phyloP scores from a whole-genome alignment of 2,888 invertebrate species.

The Kryphioiulus occultus region DNA sequence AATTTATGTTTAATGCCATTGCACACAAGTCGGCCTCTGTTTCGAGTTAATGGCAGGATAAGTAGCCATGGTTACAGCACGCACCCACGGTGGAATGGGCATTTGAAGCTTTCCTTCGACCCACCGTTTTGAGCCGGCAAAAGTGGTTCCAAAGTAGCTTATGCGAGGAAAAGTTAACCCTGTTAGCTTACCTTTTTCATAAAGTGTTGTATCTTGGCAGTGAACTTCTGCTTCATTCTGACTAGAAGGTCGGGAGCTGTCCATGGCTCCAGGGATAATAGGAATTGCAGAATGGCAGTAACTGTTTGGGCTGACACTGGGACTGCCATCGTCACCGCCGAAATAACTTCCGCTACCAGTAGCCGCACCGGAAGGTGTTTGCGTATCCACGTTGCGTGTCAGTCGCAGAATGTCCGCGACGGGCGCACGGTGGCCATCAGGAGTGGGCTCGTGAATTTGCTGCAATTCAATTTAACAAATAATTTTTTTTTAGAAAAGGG shows the following conservation, averaged over 20 bases:
- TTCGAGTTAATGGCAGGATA: neutral
- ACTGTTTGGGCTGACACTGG: slow-evolving; percentile 56
- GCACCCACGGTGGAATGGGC: neutral
- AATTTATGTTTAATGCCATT: slow-evolving; percentile 18
- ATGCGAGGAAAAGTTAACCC: neutral
- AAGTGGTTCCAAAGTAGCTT: slow-evolving; percentile 16
- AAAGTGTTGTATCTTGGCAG: slow-evolving; percentile 44
- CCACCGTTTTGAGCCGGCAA: neutral
- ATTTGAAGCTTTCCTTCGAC: neutral
- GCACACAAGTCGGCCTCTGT: neutral
- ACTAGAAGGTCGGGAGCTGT: slow-evolving; percentile 68
- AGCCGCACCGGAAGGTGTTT: slow-evolving; percentile 73
- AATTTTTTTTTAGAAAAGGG: neutral
- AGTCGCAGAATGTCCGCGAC: slow-evolving; percentile 75
- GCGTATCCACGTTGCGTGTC: slow-evolving; percentile 80
- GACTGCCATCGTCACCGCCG: slow-evolving; percentile 57
- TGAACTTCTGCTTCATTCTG: slow-evolving; percentile 59
- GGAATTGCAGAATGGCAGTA: slow-evolving; percentile 72
- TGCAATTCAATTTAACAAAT: slow-evolving; percentile 37
- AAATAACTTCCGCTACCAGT: slow-evolving; percentile 48
- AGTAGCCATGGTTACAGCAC: slow-evolving; percentile 11
- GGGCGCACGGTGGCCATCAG: slow-evolving; percentile 86
- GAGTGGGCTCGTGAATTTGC: slow-evolving; percentile 71
- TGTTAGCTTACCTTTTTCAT: slow-evolving; percentile 47
- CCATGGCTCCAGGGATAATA: slow-evolving; percentile 64